These are phyloP conservation scores for Felis chaus DNA, from an alignment of 2,113 vertebrate genomes.

Conservation along the genomic window DNA sequence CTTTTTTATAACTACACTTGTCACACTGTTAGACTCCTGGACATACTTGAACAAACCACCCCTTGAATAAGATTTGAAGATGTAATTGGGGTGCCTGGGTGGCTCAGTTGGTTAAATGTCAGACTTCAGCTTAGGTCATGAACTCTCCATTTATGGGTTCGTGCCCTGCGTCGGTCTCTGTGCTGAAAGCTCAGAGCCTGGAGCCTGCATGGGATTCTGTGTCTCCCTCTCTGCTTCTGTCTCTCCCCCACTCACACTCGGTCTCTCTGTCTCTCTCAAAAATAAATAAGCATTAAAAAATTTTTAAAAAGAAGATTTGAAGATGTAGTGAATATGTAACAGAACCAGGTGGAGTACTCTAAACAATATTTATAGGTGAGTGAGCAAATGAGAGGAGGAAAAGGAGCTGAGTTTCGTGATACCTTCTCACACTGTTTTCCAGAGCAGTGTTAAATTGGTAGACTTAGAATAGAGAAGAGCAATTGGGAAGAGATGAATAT, in stretches of 20 bases:
- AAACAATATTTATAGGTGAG: neutral
- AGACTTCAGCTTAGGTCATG: too few species aligned
- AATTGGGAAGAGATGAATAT: neutral
- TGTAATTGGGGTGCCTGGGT: neutral
- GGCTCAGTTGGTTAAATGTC: too few species aligned
- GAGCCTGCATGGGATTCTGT: too few species aligned
- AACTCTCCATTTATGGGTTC: too few species aligned
- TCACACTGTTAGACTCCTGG: neutral
- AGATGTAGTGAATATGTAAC: neutral
- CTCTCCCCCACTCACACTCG: too few species aligned
- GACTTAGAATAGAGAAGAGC: neutral
- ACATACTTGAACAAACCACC: neutral
- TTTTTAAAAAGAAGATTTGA: neutral
- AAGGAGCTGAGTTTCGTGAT: neutral
- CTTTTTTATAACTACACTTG: neutral
- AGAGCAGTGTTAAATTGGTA: neutral
- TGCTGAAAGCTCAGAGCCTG: too few species aligned
- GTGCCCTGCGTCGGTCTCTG: too few species aligned
- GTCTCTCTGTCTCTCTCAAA: too few species aligned
- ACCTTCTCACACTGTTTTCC: neutral
- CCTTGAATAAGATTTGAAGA: conserved; percentile 29
- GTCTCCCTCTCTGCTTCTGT: too few species aligned
- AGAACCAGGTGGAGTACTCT: neutral
- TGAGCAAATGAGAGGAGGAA: neutral
- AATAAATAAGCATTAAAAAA: too few species aligned